Base-by-base conservation (phyloP, 2,113 vertebrate genomes). In the Desmodus rotundus region DNA sequence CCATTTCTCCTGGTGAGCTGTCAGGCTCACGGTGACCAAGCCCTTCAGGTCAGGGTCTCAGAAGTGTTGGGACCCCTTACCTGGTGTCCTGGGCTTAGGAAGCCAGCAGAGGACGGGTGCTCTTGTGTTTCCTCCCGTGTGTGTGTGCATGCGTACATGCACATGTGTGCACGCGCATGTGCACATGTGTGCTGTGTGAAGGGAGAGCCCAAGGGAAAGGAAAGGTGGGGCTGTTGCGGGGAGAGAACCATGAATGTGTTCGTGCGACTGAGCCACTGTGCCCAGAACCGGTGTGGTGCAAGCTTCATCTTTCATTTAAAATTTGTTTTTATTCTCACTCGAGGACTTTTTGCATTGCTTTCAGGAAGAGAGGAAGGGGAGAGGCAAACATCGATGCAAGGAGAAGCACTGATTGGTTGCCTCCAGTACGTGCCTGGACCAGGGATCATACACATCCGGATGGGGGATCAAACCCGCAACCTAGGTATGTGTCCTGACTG, bases 131-230 rank as follows among this genome's bases (percentile, higher is more conserved):
- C 50, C 36, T 65, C 81, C 3, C 1, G 5, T 33, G 54, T 78
- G n/a, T 36, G 33, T 38, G 76, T 8, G 10, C n/a, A 50, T 20
- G 73, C 7, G 45, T 33, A 20, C n/a, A n/a, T 52, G 74, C 20
- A 33, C 24, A 6, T 54, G n/a, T 24, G 3, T 1, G 43, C 4
- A 28, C 13, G 14, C 2, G n/a, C 24, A 2, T 3, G 3, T 31
- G 14, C 41, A 45, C 16, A 17, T 4, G n/a, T 26, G 45, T 16
- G 26, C 4, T 43, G 19, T 41, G 88, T 58, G 4, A 31, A 43
- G 20, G 38, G 50, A 45, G 11, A 38, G 56, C 67, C 56, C 74
- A 11, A 4, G 38, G 41, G 41, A 14, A 20, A 20, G 65, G n/a
- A 52, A 26, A 2, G 3, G 41, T 1, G 10, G 11, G 28, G 16